Evolutionary conservation across 2,888 invertebrate genomes (phyloP).

Genomic region (Nephrotoma flavescens): DNA sequence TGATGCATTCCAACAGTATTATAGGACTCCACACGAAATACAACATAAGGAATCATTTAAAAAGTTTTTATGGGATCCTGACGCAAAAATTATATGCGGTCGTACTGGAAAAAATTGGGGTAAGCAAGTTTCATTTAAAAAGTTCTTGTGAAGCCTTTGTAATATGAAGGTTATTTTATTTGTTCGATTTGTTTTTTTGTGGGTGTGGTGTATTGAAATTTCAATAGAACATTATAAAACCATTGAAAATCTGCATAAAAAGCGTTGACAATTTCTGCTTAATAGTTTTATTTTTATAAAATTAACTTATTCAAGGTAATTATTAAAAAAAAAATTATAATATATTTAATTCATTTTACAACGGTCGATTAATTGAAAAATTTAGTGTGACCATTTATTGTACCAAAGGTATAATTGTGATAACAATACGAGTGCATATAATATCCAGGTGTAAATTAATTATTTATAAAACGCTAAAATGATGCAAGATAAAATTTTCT

Average conservation of each 20-base stretch:
- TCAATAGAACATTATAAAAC: background rate
- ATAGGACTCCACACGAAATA: conserved; percentile 45
- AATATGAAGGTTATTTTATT: no score
- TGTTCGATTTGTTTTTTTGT: background rate
- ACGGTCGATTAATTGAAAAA: background rate
- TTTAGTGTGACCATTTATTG: background rate
- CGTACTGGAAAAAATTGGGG: conserved; percentile 71
- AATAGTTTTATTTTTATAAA: background rate
- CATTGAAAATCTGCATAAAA: background rate
- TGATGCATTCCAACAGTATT: conserved; percentile 50
- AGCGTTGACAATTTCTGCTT: background rate
- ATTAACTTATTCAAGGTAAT: background rate
- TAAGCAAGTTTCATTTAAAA: conserved; percentile 36
- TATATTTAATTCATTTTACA: background rate
- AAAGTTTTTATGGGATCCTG: conserved; percentile 61
- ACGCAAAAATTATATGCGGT: conserved; percentile 58
- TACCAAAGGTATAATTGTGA: no score
- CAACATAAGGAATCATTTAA: conserved; percentile 42
- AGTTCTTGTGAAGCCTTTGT: no score
- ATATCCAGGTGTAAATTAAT: no score
- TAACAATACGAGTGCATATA: no score
- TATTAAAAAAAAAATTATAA: background rate
- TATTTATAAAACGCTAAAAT: no score
- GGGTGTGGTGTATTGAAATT: background rate
- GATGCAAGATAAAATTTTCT: no score